Evolutionary conservation across 2,888 invertebrate species (phyloP).

Genomic region (Acheta domesticus): DNA sequence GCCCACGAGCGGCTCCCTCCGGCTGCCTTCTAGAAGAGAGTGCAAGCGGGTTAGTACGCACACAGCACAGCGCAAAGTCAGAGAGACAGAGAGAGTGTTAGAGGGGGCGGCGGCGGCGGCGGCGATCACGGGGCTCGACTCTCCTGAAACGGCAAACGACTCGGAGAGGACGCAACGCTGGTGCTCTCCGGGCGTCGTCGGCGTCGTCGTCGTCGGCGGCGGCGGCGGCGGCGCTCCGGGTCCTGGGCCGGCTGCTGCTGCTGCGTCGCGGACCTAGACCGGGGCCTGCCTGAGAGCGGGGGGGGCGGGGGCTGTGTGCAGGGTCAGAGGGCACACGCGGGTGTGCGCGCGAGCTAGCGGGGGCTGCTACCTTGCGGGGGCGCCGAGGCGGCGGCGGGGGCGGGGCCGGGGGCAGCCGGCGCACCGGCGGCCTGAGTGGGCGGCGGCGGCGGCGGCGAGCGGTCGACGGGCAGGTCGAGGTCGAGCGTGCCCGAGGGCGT

Average conservation of each 20-base stretch:
- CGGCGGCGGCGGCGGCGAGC: not conserved
- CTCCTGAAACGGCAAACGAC: not conserved
- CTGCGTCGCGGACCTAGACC: not conserved
- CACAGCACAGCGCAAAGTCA: conserved; percentile 18
- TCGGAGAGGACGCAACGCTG: not conserved
- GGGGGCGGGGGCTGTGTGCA: not conserved
- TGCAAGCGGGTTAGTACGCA: conserved; percentile 35
- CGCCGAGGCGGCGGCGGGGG: not conserved
- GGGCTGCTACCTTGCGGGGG: not conserved
- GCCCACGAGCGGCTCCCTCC: conserved; percentile 31
- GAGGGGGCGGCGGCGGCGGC: not conserved
- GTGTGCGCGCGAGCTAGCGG: conserved; percentile 18
- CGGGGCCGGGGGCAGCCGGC: conserved; percentile 41
- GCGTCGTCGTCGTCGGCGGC: too few species aligned
- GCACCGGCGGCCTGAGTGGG: conserved; percentile 22
- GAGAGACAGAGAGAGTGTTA: not conserved
- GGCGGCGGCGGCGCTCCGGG: too few species aligned
- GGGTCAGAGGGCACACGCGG: not conserved
- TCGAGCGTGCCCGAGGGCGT: conserved; percentile 39
- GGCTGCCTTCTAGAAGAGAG: conserved; percentile 38
- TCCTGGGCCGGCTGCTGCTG: too few species aligned
- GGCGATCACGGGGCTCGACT: not conserved
- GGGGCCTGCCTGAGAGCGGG: not conserved
- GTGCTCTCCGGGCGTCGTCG: too few species aligned
- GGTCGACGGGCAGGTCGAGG: conserved; percentile 32